A percentile compares a stretch with the other conserved stretches of the same genome.
Conservation (phyloP, 2,888 invertebrate species). For the Cosmia trapezina region DNA sequence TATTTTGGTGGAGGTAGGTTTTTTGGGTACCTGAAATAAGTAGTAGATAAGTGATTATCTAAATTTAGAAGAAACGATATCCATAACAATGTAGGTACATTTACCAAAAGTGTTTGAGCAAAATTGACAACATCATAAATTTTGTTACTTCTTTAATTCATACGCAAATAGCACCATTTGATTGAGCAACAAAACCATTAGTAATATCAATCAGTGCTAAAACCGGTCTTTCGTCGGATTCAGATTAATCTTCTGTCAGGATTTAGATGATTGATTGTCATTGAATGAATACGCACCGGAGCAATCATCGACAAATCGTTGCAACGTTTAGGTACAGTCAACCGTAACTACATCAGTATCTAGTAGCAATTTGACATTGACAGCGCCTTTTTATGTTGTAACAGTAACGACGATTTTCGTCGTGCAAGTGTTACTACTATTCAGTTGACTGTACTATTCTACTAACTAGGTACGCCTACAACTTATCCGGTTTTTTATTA, state of each 20-base stretch:
- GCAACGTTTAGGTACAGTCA: constrained; percentile 23
- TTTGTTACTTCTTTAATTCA: background rate
- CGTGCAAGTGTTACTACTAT: background rate
- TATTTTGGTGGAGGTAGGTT: too few species aligned
- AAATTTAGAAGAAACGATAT: too few species aligned
- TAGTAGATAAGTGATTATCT: too few species aligned
- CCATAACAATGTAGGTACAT: too few species aligned
- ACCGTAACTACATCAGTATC: background rate
- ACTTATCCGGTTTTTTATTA: constrained; percentile 47
- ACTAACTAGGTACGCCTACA: constrained; percentile 17
- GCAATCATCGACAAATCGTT: constrained; percentile 44
- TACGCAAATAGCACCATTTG: background rate
- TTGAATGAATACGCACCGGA: constrained; percentile 17
- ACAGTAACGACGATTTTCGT: background rate
- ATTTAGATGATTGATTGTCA: constrained; percentile 48
- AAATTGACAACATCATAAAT: too few species aligned
- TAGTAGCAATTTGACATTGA: background rate
- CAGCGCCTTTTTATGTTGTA: background rate
- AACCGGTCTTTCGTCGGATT: constrained; percentile 37
- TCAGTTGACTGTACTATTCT: background rate
- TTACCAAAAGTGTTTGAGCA: too few species aligned
- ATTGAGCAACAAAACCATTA: constrained; percentile 37
- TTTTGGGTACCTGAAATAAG: too few species aligned
- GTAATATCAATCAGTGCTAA: constrained; percentile 34
- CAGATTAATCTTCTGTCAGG: constrained; percentile 55